These are phyloP conservation scores for Avahi laniger DNA, from an alignment of 2,797 vertebrate genomes.

Conservation along the genomic window DNA sequence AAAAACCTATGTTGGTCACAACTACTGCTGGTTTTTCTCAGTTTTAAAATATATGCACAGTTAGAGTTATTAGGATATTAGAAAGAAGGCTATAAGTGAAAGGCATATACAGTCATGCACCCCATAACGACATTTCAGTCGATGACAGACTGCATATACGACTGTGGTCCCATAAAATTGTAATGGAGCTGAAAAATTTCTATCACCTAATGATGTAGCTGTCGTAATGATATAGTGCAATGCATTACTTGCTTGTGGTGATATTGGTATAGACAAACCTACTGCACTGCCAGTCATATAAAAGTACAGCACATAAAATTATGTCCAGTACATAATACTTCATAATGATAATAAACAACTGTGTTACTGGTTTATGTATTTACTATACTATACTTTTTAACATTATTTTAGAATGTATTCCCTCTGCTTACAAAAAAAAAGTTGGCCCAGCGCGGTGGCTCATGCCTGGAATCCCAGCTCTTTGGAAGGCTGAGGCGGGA, in stretches of 20 bases:
- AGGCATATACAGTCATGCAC: not conserved
- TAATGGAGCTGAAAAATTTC: not conserved
- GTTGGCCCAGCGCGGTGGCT: no score
- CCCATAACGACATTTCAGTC: not conserved
- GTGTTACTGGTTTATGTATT: not conserved
- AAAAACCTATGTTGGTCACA: not conserved
- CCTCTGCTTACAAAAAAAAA: not conserved
- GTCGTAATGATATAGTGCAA: not conserved
- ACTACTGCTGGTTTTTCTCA: not conserved
- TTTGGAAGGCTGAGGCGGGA: no score
- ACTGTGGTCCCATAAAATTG: not conserved
- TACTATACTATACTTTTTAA: not conserved
- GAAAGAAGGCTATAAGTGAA: constrained; percentile 10
- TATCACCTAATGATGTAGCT: not conserved
- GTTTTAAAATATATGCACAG: constrained; percentile 4
- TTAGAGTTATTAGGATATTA: not conserved
- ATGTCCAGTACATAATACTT: not conserved
- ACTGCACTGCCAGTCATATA: not conserved
- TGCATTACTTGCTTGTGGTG: not conserved
- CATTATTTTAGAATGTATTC: not conserved
- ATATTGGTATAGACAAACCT: not conserved
- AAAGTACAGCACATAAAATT: not conserved
- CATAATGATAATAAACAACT: not conserved
- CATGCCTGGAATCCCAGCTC: no score
- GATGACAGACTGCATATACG: not conserved